These are phyloP conservation scores for Ceratitis capitata DNA, from an alignment of 1,140 invertebrate species.

Conservation along the genomic window DNA sequence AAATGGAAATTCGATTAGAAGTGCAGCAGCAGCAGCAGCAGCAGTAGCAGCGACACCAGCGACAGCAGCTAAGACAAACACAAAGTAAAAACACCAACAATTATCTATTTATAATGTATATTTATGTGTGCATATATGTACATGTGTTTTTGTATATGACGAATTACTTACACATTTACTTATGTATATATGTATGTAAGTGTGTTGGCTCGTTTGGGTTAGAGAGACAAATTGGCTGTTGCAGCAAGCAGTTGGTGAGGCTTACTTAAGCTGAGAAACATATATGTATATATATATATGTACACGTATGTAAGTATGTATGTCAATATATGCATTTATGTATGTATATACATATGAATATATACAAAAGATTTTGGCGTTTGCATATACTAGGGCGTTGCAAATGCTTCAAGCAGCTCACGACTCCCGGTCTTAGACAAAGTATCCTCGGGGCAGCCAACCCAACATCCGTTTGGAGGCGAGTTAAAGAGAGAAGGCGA, in stretches of 20 bases:
- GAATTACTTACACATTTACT: conserved; percentile 1
- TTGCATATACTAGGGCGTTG: no score
- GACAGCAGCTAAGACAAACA: conserved; percentile 18
- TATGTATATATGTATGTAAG: no score
- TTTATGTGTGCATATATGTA: neutral
- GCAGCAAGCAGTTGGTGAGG: conserved; percentile 6
- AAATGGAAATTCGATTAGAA: conserved; percentile 39
- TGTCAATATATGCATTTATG: neutral
- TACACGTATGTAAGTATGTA: neutral
- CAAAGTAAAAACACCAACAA: neutral
- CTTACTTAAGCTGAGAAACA: neutral
- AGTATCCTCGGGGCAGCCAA: no score
- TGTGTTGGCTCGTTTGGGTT: neutral
- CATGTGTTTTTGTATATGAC: neutral
- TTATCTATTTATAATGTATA: no score
- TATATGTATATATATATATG: neutral
- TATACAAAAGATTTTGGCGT: no score
- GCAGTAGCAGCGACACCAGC: no score
- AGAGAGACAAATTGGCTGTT: conserved; percentile 19
- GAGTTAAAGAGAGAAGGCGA: no score
- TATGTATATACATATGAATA: neutral
- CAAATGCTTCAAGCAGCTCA: no score
- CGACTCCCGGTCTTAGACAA: no score
- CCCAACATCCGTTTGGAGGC: no score
- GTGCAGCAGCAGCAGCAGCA: no score